Evolutionary conservation across 23 tunicate species (phyloP).

Genomic region (Halocynthia aurantium): DNA sequence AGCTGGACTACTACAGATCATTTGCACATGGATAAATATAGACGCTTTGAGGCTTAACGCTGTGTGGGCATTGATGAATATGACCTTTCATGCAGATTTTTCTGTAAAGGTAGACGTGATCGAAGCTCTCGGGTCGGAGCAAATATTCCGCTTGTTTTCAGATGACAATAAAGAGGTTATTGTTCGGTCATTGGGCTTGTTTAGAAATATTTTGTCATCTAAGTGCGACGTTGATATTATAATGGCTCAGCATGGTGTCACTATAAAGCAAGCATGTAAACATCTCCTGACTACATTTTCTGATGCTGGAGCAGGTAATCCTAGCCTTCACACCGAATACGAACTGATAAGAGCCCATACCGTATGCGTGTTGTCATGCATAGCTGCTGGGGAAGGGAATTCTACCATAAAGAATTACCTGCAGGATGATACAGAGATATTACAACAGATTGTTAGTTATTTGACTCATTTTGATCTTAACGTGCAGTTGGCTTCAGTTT

Average conservation of each 20-base stretch:
- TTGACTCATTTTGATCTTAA: constrained; percentile 12
- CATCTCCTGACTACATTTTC: constrained; percentile 13
- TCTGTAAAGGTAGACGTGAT: constrained; percentile 42
- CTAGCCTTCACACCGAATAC: neutral
- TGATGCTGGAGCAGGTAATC: constrained; percentile 19
- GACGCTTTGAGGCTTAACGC: constrained; percentile 54
- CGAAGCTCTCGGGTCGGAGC: constrained; percentile 33
- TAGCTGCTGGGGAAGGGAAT: constrained; percentile 50
- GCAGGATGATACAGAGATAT: constrained; percentile 30
- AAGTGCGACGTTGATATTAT: constrained; percentile 33
- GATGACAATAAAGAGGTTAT: constrained; percentile 37
- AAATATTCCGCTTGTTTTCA: constrained; percentile 27
- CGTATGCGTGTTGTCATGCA: constrained; percentile 43
- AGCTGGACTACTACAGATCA: constrained; percentile 29
- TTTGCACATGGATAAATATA: constrained; percentile 42
- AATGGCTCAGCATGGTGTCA: constrained; percentile 46
- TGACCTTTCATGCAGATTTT: constrained; percentile 38
- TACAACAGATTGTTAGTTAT: constrained; percentile 45
- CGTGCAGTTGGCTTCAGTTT: constrained; percentile 12
- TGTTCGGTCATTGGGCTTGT: constrained; percentile 47
- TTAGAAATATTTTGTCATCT: constrained; percentile 38
- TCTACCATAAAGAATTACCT: constrained; percentile 33
- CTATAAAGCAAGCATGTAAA: constrained; percentile 67
- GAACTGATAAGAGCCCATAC: constrained; percentile 31
- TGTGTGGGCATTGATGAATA: constrained; percentile 56